phyloP scores from a whole-genome alignment of 2,113 vertebrate species.

The Limnothrissa miodon region DNA sequence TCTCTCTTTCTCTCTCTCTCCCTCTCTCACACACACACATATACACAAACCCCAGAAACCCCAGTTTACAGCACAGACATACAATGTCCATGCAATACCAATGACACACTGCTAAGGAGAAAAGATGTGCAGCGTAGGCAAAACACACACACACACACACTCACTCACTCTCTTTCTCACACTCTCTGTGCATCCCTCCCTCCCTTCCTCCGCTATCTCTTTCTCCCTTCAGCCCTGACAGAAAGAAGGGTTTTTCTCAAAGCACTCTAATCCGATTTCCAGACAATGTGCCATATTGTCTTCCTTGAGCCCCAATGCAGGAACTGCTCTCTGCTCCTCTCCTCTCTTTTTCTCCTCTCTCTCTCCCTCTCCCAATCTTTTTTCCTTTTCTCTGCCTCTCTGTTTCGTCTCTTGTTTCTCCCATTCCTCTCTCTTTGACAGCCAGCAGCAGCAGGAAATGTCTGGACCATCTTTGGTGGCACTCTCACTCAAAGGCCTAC shows the following conservation, averaged over 20 bases:
- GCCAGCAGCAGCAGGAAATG: background rate
- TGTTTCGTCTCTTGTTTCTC: background rate
- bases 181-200: background rate
- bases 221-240: conserved; percentile 45
- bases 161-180: background rate
- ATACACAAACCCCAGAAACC: background rate
- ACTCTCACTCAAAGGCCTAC: background rate
- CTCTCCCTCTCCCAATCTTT: background rate
- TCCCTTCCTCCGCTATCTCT: conserved; percentile 2
- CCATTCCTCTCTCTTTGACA: background rate
- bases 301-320: conserved; percentile 50
- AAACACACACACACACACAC: conserved; percentile 38
- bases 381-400: background rate
- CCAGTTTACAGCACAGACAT: background rate
- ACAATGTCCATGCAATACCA: conserved; percentile 13
- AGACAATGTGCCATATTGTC: conserved; percentile 60
- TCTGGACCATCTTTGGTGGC: background rate
- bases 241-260: conserved; percentile 49
- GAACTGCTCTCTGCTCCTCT: conserved; percentile 36
- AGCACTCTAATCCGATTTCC: conserved; percentile 63
- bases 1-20: background rate
- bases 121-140: conserved; percentile 58
- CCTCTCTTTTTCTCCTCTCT: background rate
- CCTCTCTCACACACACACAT: conserved; percentile 9
- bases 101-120: background rate